Conservation (phyloP, 1,140 invertebrate genomes). For the Trichonephila clavipes region DNA sequence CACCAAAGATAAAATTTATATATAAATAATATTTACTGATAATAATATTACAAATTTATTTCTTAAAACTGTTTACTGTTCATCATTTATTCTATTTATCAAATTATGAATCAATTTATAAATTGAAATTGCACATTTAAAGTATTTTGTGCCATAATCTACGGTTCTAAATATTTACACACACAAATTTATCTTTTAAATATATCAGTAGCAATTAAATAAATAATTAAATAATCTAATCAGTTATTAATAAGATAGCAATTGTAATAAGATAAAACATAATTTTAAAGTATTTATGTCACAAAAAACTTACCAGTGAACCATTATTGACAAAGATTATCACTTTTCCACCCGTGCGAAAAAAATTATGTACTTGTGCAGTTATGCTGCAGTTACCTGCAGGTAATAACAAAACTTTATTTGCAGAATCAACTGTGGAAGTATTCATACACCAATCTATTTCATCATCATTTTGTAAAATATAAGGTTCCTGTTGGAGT, state of each 20-base stretch:
- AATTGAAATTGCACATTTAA: no score
- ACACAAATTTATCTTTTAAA: no score
- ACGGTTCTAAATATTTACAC: no score
- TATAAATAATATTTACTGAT: no score
- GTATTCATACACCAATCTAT: constrained; percentile 4
- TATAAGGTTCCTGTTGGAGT: neutral
- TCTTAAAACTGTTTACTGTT: no score
- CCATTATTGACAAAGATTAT: neutral
- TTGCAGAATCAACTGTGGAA: neutral
- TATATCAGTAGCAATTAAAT: no score
- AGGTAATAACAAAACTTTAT: constrained; percentile 13
- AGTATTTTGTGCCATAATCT: no score
- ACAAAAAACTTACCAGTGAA: neutral
- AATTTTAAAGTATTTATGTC: neutral
- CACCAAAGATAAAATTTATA: no score
- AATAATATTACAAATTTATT: no score
- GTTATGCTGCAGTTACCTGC: neutral
- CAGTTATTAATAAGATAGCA: neutral
- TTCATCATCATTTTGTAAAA: neutral
- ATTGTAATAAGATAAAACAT: neutral
- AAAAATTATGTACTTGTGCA: neutral
- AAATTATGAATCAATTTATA: no score
- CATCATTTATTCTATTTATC: no score
- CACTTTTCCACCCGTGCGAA: neutral
- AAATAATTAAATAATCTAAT: neutral